Conservation (phyloP, 1,140 invertebrate genomes). For the Aphelenchoides fujianensis region DNA sequence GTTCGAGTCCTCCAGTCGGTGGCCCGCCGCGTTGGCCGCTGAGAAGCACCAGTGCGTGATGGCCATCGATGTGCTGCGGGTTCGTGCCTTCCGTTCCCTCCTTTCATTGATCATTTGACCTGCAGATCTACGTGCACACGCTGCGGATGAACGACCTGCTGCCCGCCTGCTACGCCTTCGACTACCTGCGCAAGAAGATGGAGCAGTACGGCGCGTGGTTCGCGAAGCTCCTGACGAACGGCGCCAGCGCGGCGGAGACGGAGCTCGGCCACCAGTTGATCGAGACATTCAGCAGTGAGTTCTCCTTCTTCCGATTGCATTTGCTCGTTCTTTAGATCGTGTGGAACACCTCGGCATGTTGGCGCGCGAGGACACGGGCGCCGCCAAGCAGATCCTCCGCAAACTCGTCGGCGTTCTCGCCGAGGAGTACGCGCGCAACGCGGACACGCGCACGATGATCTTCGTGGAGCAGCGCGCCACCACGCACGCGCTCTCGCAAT, state of each 20-base stretch:
- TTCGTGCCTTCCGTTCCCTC: not conserved
- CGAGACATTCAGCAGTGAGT: not conserved
- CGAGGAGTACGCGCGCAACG: conserved; percentile 33
- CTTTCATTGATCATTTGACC: not conserved
- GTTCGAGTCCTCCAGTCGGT: not conserved
- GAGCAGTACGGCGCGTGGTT: no score
- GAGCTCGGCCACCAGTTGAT: no score
- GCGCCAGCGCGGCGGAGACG: no score
- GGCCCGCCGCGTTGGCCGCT: not conserved
- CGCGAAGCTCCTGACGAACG: no score
- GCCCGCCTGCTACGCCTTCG: conserved; percentile 33
- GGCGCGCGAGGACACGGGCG: not conserved
- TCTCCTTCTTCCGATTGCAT: no score
- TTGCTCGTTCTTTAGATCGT: not conserved
- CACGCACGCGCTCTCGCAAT: conserved; percentile 29
- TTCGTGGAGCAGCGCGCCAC: conserved; percentile 40
- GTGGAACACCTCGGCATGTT: not conserved
- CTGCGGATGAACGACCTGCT: conserved; percentile 38
- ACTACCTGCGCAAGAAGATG: conserved; percentile 40
- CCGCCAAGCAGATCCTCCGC: conserved; percentile 20
- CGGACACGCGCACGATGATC: conserved; percentile 43
- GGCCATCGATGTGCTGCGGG: not conserved
- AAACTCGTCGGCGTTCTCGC: conserved; percentile 23
- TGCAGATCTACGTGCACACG: conserved; percentile 41
- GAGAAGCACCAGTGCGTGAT: not conserved